Evolutionary conservation across 2,797 vertebrate genomes (phyloP).

Genomic region (Alcedo atthis): DNA sequence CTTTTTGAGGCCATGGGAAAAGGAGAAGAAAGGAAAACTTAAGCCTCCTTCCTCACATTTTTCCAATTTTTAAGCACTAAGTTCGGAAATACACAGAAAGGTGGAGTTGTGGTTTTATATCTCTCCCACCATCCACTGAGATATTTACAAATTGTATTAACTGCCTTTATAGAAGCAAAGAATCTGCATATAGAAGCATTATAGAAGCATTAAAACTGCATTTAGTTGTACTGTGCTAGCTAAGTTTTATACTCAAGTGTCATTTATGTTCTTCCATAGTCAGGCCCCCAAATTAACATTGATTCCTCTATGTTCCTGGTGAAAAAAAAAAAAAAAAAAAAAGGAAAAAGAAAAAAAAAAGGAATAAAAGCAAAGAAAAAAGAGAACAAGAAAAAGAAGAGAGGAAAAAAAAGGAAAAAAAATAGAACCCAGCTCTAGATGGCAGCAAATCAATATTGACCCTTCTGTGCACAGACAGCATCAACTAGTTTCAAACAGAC

Average conservation of each 20-base stretch:
- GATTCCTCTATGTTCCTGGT: not conserved
- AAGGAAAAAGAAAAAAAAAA: too few relatives aligned
- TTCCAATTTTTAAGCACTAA: not conserved
- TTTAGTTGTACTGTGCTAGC: not conserved
- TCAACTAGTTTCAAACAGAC: not conserved
- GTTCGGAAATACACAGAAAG: not conserved
- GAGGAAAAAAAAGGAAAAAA: not conserved
- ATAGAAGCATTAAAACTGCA: not conserved
- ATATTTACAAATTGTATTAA: not conserved
- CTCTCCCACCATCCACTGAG: not conserved
- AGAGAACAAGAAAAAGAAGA: too few relatives aligned
- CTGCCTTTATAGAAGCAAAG: not conserved
- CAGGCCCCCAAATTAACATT: not conserved
- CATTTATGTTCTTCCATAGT: not conserved
- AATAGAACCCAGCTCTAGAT: conserved; percentile 63
- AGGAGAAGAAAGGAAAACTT: not conserved
- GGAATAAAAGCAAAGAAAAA: too few relatives aligned
- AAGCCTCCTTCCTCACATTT: not conserved
- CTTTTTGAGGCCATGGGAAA: not conserved
- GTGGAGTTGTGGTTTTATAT: not conserved
- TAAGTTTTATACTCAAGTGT: not conserved
- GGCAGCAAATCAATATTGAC: conserved; percentile 61
- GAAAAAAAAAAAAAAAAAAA: not conserved
- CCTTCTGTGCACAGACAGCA: not conserved
- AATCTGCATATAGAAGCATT: not conserved